A percentile compares a stretch with the other conserved stretches of the same genome.
Conservation (phyloP, 2,888 invertebrate genomes). For the Coelinius sp. region DNA sequence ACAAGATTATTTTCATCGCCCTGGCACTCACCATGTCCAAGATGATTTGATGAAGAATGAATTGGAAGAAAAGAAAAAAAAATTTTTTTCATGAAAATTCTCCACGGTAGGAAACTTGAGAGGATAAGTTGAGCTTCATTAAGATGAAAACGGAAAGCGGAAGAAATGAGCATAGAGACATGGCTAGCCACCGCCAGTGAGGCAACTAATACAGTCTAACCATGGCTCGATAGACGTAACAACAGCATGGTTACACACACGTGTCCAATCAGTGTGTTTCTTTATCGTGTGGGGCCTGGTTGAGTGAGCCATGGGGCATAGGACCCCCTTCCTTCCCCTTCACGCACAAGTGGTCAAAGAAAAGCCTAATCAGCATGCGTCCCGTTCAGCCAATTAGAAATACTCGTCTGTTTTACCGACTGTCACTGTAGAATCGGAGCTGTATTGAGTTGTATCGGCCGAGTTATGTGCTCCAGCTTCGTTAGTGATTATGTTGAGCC, state of each 20-base stretch:
- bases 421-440: slow-evolving; percentile 65
- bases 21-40: not conserved
- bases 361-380: slow-evolving; percentile 69
- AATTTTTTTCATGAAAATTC: too few relatives aligned
- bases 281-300: slow-evolving; percentile 57
- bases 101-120: not conserved
- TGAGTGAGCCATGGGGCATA: slow-evolving; percentile 46
- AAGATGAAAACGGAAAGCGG: slow-evolving; percentile 23
- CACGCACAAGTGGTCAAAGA: slow-evolving; percentile 56
- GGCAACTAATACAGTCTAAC: slow-evolving; percentile 46
- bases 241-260: slow-evolving; percentile 58
- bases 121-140: not conserved
- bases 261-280: slow-evolving; percentile 67
- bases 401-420: slow-evolving; percentile 69
- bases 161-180: slow-evolving; percentile 21
- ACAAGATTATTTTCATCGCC: not conserved
- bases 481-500: slow-evolving; percentile 55
- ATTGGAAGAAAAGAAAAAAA: not conserved
- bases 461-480: slow-evolving; percentile 67
- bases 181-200: slow-evolving; percentile 32
- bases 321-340: slow-evolving; percentile 10
- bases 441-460: slow-evolving; percentile 70
- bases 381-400: slow-evolving; percentile 69
- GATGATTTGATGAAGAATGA: not conserved
- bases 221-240: slow-evolving; percentile 53